phyloP scores from a whole-genome alignment of 2,888 invertebrate genomes.

The Bedellia somnulentella region DNA sequence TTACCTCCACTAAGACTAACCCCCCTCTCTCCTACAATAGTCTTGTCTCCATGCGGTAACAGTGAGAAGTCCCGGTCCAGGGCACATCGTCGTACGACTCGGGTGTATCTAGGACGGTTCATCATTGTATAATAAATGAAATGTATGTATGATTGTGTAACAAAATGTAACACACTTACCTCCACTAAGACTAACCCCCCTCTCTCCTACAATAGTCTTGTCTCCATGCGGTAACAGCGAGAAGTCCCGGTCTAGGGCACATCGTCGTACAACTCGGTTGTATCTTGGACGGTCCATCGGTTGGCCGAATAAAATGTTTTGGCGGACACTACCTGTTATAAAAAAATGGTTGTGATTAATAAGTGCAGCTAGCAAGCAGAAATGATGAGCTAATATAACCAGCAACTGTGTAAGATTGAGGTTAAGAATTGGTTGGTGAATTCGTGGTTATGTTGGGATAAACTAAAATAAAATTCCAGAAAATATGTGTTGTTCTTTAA shows the following conservation, averaged over 20 bases:
- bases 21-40: constrained; percentile 84
- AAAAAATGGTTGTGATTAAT: no score
- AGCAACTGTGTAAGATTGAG: no score
- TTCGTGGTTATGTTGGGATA: no score
- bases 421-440: no score
- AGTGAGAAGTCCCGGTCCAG: constrained; percentile 73
- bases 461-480: no score
- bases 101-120: constrained; percentile 67
- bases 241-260: constrained; percentile 75
- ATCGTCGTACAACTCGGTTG: constrained; percentile 68
- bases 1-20: constrained; percentile 81
- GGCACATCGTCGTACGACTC: constrained; percentile 71
- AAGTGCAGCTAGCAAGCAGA: not conserved
- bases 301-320: constrained; percentile 91
- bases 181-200: constrained; percentile 82
- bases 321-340: constrained; percentile 73
- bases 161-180: constrained; percentile 38
- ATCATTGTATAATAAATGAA: no score
- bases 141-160: constrained; percentile 17
- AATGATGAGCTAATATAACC: no score
- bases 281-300: constrained; percentile 68
- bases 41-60: constrained; percentile 82
- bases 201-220: constrained; percentile 82
- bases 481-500: no score
- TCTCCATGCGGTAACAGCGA: constrained; percentile 78